Evolutionary conservation across 2,888 invertebrate genomes (phyloP).

Genomic region (Cybosia mesomella): DNA sequence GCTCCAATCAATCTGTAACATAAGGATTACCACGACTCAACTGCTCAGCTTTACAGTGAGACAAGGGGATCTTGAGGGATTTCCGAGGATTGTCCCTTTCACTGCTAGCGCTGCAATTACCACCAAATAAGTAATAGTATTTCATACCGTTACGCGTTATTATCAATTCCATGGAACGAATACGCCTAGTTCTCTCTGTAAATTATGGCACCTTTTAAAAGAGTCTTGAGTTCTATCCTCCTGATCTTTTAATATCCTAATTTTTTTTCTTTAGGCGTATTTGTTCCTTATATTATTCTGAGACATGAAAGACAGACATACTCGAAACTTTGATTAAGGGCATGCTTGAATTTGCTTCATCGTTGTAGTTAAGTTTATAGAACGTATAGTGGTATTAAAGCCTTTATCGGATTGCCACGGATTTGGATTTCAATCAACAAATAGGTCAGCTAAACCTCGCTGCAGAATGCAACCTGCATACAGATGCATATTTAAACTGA

Average conservation of each 20-base stretch:
- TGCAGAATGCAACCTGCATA: conserved; percentile 28
- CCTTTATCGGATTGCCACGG: conserved; percentile 42
- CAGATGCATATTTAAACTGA: conserved; percentile 30
- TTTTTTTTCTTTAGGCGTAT: too few relatives aligned
- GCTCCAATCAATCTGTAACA: not conserved
- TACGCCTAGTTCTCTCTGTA: not conserved
- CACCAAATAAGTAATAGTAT: not conserved
- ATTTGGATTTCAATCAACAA: conserved; percentile 45
- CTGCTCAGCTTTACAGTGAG: not conserved
- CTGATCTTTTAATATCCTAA: too few relatives aligned
- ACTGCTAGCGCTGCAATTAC: conserved; percentile 15
- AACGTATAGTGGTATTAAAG: conserved; percentile 15
- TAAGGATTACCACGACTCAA: not conserved
- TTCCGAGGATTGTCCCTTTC: not conserved
- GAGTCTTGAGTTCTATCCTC: too few relatives aligned
- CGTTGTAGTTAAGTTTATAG: not conserved
- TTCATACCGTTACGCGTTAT: not conserved
- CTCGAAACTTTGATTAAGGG: not conserved
- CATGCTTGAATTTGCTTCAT: not conserved
- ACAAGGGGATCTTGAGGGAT: conserved; percentile 1
- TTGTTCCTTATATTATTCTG: too few relatives aligned
- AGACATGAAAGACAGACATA: not conserved
- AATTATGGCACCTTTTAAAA: too few relatives aligned
- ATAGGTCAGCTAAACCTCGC: conserved; percentile 36
- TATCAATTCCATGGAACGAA: not conserved